A percentile compares a stretch with the other conserved stretches of the same genome.
These are phyloP conservation scores for Misgurnus mizolepis DNA, from an alignment of 2,113 vertebrate genomes.

Conservation along the genomic window DNA sequence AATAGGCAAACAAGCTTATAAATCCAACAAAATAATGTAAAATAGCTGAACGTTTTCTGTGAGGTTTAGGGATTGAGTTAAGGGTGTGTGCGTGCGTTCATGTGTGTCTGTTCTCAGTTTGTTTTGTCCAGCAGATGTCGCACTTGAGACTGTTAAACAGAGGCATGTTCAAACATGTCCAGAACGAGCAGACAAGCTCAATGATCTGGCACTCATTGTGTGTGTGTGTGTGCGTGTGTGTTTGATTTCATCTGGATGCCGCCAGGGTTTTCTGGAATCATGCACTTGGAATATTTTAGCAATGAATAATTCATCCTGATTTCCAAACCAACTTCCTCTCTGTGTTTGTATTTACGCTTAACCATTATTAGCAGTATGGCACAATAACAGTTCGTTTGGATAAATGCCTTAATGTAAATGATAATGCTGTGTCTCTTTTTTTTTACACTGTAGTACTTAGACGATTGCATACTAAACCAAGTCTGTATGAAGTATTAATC, in stretches of 20 bases:
- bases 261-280: background rate
- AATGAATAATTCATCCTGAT: background rate
- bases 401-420: too few species aligned
- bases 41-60: too few species aligned
- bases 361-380: too few species aligned
- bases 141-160: background rate
- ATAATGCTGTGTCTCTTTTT: background rate
- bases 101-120: background rate
- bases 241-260: too few species aligned
- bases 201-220: background rate
- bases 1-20: too few species aligned
- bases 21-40: too few species aligned
- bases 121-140: background rate
- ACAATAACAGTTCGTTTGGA: too few species aligned
- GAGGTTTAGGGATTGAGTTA: conserved; percentile 66
- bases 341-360: background rate
- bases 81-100: background rate
- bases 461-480: background rate
- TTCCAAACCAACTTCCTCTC: background rate
- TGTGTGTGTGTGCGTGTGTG: background rate
- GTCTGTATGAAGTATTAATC: background rate
- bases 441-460: background rate
- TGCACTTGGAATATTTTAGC: background rate
- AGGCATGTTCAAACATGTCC: conserved; percentile 21
- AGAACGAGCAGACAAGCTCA: background rate